Evolutionary conservation across 1,140 invertebrate species (phyloP).

Genomic region (Ips typographus): DNA sequence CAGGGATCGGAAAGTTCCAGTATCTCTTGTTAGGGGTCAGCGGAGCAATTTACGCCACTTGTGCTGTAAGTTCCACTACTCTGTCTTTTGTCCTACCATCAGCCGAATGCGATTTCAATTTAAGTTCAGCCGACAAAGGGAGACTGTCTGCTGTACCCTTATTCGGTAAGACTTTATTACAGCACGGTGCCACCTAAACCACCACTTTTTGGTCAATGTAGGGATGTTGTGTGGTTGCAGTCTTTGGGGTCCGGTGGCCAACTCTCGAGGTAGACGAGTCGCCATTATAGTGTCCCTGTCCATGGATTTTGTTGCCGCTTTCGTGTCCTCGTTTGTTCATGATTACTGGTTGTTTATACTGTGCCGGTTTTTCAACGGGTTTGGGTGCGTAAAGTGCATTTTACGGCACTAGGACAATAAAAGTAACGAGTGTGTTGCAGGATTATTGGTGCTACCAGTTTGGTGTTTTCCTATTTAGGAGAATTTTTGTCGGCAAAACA

Average conservation of each 20-base stretch:
- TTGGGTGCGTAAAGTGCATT: slow-evolving; percentile 54
- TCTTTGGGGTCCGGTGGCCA: slow-evolving; percentile 67
- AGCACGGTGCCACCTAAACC: not conserved
- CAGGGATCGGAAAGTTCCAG: slow-evolving; percentile 70
- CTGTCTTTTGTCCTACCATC: slow-evolving; percentile 65
- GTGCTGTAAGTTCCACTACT: slow-evolving; percentile 63
- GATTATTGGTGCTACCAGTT: slow-evolving; percentile 59
- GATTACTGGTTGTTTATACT: slow-evolving; percentile 62
- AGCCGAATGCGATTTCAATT: slow-evolving; percentile 58
- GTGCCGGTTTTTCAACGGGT: slow-evolving; percentile 67
- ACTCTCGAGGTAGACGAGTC: slow-evolving; percentile 60
- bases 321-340: slow-evolving; percentile 61
- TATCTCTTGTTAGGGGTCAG: slow-evolving; percentile 61
- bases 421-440: slow-evolving; percentile 47
- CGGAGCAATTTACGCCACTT: slow-evolving; percentile 68
- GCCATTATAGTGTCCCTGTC: slow-evolving; percentile 63
- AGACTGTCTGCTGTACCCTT: slow-evolving; percentile 60
- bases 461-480: slow-evolving; percentile 62
- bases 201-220: slow-evolving; percentile 40
- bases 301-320: slow-evolving; percentile 62
- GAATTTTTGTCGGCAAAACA: slow-evolving; percentile 60
- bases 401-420: not conserved
- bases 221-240: slow-evolving; percentile 71
- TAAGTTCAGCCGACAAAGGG: slow-evolving; percentile 59
- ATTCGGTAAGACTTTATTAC: slow-evolving; percentile 52